Percentiles rank a stretch among this genome's conserved stretches.
Conservation (phyloP, 1,140 invertebrate species). For the Ostrea edulis region DNA sequence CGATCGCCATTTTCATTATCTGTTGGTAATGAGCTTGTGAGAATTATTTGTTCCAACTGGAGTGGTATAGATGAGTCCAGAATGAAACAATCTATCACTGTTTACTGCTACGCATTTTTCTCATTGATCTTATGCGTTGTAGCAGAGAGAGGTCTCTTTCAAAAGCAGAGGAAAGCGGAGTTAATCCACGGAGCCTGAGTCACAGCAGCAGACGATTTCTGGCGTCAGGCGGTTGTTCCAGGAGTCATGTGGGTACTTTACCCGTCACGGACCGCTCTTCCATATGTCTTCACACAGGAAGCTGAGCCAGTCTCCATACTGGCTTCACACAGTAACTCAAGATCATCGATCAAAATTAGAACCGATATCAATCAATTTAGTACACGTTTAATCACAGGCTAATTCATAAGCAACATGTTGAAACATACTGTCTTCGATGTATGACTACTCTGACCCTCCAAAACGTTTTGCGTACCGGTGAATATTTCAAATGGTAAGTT, state of each 20-base stretch:
- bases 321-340: neutral
- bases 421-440: too few species aligned
- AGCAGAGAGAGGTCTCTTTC: neutral
- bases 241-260: neutral
- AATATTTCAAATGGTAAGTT: neutral
- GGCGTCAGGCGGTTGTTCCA: neutral
- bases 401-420: too few species aligned
- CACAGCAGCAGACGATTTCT: neutral
- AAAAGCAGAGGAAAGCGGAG: neutral
- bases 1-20: constrained; percentile 21
- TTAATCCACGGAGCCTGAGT: neutral
- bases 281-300: neutral
- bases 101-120: constrained; percentile 14
- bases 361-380: neutral
- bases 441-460: too few species aligned
- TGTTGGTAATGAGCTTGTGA: constrained; percentile 21
- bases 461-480: too few species aligned
- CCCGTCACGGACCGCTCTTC: neutral
- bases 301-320: neutral
- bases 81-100: constrained; percentile 26
- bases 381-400: too few species aligned
- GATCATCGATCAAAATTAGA: neutral
- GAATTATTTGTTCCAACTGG: constrained; percentile 37
- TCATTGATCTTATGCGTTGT: neutral
- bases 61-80: neutral